Evolutionary conservation across 2,797 vertebrate genomes (phyloP), one percentile per base, ranked within the genome.

Genomic region (Iguana delicatissima): DNA sequence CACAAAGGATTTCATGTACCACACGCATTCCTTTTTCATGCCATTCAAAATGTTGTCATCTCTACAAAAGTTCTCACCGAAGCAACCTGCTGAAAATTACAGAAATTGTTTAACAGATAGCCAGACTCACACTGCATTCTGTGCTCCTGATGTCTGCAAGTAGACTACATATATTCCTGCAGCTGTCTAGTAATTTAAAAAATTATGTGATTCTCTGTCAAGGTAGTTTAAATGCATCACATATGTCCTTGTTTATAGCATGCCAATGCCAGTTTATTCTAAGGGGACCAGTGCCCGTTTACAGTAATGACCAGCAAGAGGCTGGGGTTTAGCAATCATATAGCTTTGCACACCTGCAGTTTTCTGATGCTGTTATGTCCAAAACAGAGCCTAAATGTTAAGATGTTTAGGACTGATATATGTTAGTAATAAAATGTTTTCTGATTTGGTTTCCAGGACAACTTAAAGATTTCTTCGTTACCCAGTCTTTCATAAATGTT

Each of bases 41-140:
- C 32, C 89, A 3, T 4, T 91, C 74, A 81, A 76, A 92, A 59
- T 0, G 8, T 76, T 88, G 87, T 80, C 89, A 16, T 84, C 2
- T 29, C 26, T 64, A 6, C 24, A 29, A 85, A 92, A 90, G 14
- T 42, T 29, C 50, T 87, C 5, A 0, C 0, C 88, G 59, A 92
- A 92, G 46, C 32, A 89, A 92, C 69, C 46, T 73, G 3, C 67
- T 59, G 64, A 35, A 82, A 32, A 32, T 55, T 74, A 55, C 22
- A 67, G 77, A 46, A 87, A 18, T 16, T 26, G 18, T 64, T 79
- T 87, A 59, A 67, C 57, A 50, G 74, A 32, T 22, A 22, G 16
- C 29, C n/a, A 52, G 8, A 22, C 38, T 67, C 62, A n/a, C 6
- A 35, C n/a, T 72, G 18, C 38, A 52, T 82, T 79, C 77, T 79